Evolutionary conservation across 2,888 invertebrate genomes (phyloP), one percentile per base, ranked within the genome.

Genomic region (Furcula furcula): DNA sequence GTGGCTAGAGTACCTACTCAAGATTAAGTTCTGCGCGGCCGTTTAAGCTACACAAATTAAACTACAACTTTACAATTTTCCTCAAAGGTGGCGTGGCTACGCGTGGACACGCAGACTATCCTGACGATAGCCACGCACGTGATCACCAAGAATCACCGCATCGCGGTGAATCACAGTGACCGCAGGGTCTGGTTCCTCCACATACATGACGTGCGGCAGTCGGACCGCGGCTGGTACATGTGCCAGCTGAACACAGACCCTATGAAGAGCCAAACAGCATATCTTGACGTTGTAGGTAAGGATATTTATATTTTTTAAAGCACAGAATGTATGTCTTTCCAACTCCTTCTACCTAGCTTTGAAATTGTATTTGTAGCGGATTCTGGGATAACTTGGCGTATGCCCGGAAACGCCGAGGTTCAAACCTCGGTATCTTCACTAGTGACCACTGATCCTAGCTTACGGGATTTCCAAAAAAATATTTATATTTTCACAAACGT

Each of bases 211-310:
- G 95, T 97, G 7, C 90, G 93, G 20, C 95, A 96, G 73, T 91
- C 93, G 0, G 97, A 97, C 83, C 91, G 94, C 9, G 95, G 97
- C 43, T 96, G 95, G 93, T 97, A 97, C 86, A 96, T 96, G 96
- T 97, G 97, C 75, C 96, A 97, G 89, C 95, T 97, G 54, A 97
- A 97, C 80, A 97, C 96, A 0, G 95, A 96, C 80, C 97, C 97
- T 0, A 97, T 97, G 97, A 96, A 96, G 76, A 95, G 94, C 72
- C 96, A 97, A 85, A 93, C 94, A 36, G 96, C 96, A 9, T 95
- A 94, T 75, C 87, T 97, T 55, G 94, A 96, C 72, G 96, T 97
- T 46, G 96, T 96, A 30, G 96, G 97, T 97, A 81, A 90, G 94
- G 7, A 10, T 4, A 5, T 21, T 21, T 10, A 5, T 21, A 4